Conservation (phyloP, 2,113 vertebrate species). For the Nothobranchius furzeri region DNA sequence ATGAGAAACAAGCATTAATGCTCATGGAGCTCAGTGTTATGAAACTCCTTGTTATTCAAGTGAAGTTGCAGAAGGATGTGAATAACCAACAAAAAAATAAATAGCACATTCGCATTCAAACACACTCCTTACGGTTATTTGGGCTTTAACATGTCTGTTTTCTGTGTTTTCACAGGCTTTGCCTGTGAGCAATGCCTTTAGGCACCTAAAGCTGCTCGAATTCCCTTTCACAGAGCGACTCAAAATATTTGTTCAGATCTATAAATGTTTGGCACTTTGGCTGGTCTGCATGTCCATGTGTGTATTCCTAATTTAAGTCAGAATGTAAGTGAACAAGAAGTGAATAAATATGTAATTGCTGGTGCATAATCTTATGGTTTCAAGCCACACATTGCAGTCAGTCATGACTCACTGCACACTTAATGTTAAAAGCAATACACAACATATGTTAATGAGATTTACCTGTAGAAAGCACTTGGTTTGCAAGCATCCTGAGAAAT, state of each 20-base stretch:
- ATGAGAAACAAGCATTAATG: too few relatives aligned
- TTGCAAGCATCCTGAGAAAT: conserved; percentile 64
- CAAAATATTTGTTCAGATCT: conserved; percentile 11
- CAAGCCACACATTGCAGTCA: too few relatives aligned
- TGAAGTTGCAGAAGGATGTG: too few relatives aligned
- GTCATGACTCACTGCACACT: background rate
- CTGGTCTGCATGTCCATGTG: background rate
- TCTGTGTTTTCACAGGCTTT: conserved; percentile 40
- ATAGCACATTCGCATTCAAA: background rate
- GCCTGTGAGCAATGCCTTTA: conserved; percentile 30
- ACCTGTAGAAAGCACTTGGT: conserved; percentile 39
- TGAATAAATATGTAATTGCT: too few relatives aligned
- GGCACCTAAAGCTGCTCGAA: conserved; percentile 31
- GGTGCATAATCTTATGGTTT: too few relatives aligned
- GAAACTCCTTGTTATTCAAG: too few relatives aligned
- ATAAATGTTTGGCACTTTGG: background rate
- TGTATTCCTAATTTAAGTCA: background rate
- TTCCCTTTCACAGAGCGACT: conserved; percentile 13
- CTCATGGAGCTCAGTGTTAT: too few relatives aligned
- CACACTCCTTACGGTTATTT: conserved; percentile 23
- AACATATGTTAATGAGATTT: conserved; percentile 12
- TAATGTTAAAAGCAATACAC: conserved; percentile 23
- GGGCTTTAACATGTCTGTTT: conserved; percentile 35
- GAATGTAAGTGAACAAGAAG: too few relatives aligned
- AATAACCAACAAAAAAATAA: background rate